phyloP scores from a whole-genome alignment of 2,797 vertebrate genomes.

The Euphonia xanthogaster region DNA sequence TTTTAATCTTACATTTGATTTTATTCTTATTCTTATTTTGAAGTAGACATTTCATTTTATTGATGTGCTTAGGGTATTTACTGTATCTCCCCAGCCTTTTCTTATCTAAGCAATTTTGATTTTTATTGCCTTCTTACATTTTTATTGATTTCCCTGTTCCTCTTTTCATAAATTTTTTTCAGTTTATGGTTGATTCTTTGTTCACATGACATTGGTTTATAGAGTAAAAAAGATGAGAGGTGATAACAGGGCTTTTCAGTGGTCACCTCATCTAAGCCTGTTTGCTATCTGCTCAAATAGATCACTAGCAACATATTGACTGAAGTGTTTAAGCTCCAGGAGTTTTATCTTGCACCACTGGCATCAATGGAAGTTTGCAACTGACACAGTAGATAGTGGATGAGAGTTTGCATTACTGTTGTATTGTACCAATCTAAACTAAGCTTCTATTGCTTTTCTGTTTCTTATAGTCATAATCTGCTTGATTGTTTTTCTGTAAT shows the following conservation, averaged over 20 bases:
- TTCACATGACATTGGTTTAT: conserved; percentile 15
- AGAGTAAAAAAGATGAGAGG: conserved; percentile 41
- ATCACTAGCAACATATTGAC: conserved; percentile 18
- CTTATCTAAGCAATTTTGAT: conserved; percentile 35
- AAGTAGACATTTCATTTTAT: conserved; percentile 25
- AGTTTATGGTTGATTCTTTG: conserved; percentile 34
- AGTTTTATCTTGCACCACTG: neutral
- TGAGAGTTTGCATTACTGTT: neutral
- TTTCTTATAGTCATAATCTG: neutral
- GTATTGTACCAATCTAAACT: neutral
- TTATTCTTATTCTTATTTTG: conserved; percentile 20
- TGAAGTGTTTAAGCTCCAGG: conserved; percentile 16
- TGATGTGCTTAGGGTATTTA: conserved; percentile 19
- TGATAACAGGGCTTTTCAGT: conserved; percentile 36
- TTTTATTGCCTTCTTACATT: conserved; percentile 44
- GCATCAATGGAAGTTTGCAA: neutral
- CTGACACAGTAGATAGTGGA: neutral
- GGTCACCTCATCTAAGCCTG: neutral
- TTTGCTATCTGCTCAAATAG: conserved; percentile 11
- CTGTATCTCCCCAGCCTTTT: neutral
- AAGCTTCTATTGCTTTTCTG: neutral
- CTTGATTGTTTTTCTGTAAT: neutral
- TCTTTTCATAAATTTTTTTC: conserved; percentile 25
- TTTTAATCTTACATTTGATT: neutral
- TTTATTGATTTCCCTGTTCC: conserved; percentile 44